Evolutionary conservation across 2,888 invertebrate genomes (phyloP), one percentile per base, ranked within the genome.

Genomic region (Dione vanillae): DNA sequence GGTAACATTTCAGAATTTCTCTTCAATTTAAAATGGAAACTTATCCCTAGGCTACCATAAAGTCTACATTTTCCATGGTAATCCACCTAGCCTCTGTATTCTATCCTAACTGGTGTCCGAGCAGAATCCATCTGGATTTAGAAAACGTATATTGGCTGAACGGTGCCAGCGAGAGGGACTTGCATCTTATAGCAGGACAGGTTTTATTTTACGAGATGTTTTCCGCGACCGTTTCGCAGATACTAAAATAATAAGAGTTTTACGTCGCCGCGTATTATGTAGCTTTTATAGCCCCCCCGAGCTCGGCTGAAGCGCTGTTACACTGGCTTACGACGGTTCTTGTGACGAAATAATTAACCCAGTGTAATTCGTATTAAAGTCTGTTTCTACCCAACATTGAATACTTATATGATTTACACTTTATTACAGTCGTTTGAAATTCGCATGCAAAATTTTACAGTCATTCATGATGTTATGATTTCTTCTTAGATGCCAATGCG

Each of bases 221-320:
- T 90, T 87, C 87, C 84, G 84, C 87, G 85, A 87, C 89, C 86
- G 87, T 90, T 91, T 91, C 88, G 85, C 91, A 91, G 91, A 92
- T 91, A 92, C 91, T 92, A 91, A 92, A 92, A 92, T 92, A 92
- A 92, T 92, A 92, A 91, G 90, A 91, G 85, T 91, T 91, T 91
- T 90, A 91, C 85, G 91, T 90, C 85, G 83, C 87, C 90, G 85
- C 90, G 87, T 89, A 92, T 91, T 91, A 92, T 89, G 89, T 90
- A 85, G 88, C 89, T 90, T 93, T 92, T 92, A 91, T 90, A 85
- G 83, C 79, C 87, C 83, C 82, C 82, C 86, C 82, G 85, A 88
- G 90, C 89, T 87, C 88, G 83, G 83, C 86, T 87, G 86, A 86
- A 86, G 88, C 89, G 87, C 85, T 89, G 89, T 91, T 88, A 90